Conservation (phyloP, 2,797 vertebrate species). For the Gymnothorax reevesii region DNA sequence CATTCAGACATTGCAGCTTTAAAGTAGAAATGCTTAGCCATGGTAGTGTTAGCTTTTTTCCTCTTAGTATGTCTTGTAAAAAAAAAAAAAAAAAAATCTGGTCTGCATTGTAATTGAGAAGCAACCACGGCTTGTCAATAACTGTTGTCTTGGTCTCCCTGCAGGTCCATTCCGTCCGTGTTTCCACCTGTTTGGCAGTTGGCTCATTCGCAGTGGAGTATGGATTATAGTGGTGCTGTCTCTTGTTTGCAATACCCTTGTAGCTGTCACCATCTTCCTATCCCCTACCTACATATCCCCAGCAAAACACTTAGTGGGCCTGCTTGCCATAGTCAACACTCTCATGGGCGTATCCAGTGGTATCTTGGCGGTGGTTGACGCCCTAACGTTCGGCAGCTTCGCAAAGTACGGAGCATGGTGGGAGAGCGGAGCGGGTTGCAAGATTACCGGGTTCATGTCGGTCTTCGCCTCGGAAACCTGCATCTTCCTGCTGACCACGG, state of each 20-base stretch:
- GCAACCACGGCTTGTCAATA: background rate
- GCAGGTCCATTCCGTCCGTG: constrained; percentile 90
- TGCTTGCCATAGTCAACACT: constrained; percentile 80
- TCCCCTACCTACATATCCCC: constrained; percentile 70
- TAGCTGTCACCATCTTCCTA: constrained; percentile 80
- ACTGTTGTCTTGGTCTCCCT: constrained; percentile 21
- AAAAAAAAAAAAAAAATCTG: too few species aligned
- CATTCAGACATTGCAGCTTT: too few species aligned
- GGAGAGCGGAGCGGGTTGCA: constrained; percentile 86
- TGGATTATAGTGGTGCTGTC: constrained; percentile 84
- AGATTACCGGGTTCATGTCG: constrained; percentile 79
- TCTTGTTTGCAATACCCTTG: constrained; percentile 81
- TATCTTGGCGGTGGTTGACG: constrained; percentile 80
- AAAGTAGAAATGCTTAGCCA: too few species aligned
- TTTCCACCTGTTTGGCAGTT: constrained; percentile 85
- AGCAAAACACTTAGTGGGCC: constrained; percentile 81
- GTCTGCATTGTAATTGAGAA: background rate
- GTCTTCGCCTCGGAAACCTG: constrained; percentile 86
- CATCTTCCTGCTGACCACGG: constrained; percentile 85
- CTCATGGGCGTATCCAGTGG: constrained; percentile 83
- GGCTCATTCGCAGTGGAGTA: constrained; percentile 86
- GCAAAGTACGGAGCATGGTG: constrained; percentile 80
- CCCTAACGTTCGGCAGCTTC: constrained; percentile 87
- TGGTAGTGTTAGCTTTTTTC: too few species aligned
- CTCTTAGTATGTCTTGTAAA: too few species aligned